Evolutionary conservation across 2,113 vertebrate genomes (phyloP).

Genomic region (Zosterops pallidus): DNA sequence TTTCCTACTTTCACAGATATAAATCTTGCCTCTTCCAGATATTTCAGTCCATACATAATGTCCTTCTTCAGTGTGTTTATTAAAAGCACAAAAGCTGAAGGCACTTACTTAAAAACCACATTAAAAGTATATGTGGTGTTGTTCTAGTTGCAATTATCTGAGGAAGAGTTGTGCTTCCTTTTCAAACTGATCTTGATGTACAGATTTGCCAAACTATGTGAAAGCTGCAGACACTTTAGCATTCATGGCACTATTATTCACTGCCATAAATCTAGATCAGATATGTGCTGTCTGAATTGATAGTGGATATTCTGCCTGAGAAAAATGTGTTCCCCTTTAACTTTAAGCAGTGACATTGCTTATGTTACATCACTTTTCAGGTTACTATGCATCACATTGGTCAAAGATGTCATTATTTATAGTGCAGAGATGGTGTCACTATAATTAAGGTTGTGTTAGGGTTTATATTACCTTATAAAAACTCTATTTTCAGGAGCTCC

Average conservation of each 20-base stretch:
- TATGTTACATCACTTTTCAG: slow-evolving; percentile 38
- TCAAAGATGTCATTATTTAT: slow-evolving; percentile 47
- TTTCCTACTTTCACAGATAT: not conserved
- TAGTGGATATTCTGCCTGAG: slow-evolving; percentile 41
- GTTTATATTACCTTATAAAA: slow-evolving; percentile 58
- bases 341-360: slow-evolving; percentile 63
- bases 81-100: not conserved
- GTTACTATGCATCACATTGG: slow-evolving; percentile 38
- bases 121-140: not conserved
- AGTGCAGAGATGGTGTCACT: slow-evolving; percentile 28
- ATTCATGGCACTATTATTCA: slow-evolving; percentile 59
- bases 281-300: slow-evolving; percentile 52
- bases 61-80: not conserved
- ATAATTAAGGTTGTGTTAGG: slow-evolving; percentile 59
- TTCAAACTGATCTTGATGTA: slow-evolving; percentile 41
- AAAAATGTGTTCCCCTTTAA: slow-evolving; percentile 59
- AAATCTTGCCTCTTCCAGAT: not conserved
- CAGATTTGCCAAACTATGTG: slow-evolving; percentile 36
- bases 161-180: slow-evolving; percentile 21
- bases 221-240: slow-evolving; percentile 53
- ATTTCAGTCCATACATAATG: not conserved
- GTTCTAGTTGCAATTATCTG: slow-evolving; percentile 3
- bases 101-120: not conserved
- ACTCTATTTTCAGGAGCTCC: slow-evolving; percentile 20
- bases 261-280: slow-evolving; percentile 52